A percentile compares a stretch with the other conserved stretches of the same genome.
Evolutionary conservation across 1,140 invertebrate species (phyloP).

Genomic region (Sogatella furcifera): DNA sequence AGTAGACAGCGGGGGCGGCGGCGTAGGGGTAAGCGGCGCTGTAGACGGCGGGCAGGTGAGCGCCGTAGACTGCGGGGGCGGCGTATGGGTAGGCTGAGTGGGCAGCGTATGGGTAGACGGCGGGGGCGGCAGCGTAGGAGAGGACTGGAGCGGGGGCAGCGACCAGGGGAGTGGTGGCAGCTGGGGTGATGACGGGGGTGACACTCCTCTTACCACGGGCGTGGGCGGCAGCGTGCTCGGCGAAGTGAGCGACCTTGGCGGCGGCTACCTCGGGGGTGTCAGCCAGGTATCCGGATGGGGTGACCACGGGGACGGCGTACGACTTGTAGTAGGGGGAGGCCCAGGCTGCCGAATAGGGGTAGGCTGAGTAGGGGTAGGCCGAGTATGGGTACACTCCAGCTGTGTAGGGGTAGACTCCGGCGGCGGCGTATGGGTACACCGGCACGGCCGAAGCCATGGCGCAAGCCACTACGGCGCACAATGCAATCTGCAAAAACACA

Average conservation of each 20-base stretch:
- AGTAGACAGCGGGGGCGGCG: slow-evolving; percentile 20
- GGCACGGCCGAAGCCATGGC: neutral
- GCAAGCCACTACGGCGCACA: slow-evolving; percentile 7
- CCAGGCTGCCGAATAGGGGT: slow-evolving; percentile 5
- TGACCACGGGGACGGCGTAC: slow-evolving; percentile 30
- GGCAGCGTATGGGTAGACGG: slow-evolving; percentile 6
- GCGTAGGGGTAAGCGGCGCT: slow-evolving; percentile 9
- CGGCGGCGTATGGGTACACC: neutral
- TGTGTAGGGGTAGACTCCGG: neutral
- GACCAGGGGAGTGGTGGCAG: neutral
- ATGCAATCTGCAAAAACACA: neutral
- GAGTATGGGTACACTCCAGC: neutral
- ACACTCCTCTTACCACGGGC: neutral
- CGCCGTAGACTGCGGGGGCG: slow-evolving; percentile 23
- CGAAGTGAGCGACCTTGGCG: slow-evolving; percentile 22
- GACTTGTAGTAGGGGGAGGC: slow-evolving; percentile 24
- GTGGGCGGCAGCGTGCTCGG: slow-evolving; percentile 12
- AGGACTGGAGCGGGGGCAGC: slow-evolving; percentile 5
- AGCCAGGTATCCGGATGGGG: slow-evolving; percentile 6
- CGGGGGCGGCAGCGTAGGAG: slow-evolving; percentile 8
- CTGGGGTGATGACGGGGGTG: neutral
- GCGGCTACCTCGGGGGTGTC: slow-evolving; percentile 18
- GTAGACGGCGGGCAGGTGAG: slow-evolving; percentile 13
- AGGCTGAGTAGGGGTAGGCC: slow-evolving; percentile 2
- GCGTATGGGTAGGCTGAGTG: neutral